Percentiles rank a stretch among this genome's conserved stretches.
These are phyloP conservation scores for Digitonthophagus gazella DNA, from an alignment of 2,888 invertebrate genomes.

Conservation along the genomic window DNA sequence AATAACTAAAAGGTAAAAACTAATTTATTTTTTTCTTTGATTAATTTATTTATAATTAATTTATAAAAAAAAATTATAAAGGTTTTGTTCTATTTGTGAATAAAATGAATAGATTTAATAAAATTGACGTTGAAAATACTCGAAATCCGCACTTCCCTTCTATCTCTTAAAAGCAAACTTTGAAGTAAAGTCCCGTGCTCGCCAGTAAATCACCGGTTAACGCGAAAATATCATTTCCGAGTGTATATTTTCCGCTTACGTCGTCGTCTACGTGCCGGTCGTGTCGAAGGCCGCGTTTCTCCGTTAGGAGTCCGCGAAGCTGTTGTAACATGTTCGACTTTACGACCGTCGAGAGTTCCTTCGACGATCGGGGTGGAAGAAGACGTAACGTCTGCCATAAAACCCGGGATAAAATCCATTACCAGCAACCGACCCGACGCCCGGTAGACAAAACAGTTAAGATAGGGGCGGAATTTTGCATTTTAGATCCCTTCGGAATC, in stretches of 20 bases:
- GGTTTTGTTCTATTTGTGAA: no score
- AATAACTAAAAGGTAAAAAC: no score
- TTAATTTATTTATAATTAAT: no score
- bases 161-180: not conserved
- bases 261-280: not conserved
- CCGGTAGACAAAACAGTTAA: slow-evolving; percentile 24
- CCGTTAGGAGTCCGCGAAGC: not conserved
- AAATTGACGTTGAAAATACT: no score
- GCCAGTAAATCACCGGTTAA: slow-evolving; percentile 5
- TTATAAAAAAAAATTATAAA: no score
- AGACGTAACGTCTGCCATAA: slow-evolving; percentile 13
- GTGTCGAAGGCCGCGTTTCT: not conserved
- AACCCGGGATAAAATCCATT: slow-evolving; percentile 23
- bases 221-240: slow-evolving; percentile 14
- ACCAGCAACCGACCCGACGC: slow-evolving; percentile 10
- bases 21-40: no score
- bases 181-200: not conserved
- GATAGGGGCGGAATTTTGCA: slow-evolving; percentile 25
- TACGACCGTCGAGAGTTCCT: not conserved
- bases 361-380: not conserved
- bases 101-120: no score
- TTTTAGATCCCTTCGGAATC: slow-evolving; percentile 10
- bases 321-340: not conserved
- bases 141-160: no score
- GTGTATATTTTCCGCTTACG: slow-evolving; percentile 16